These are phyloP conservation scores for Muntiacus reevesi DNA, from an alignment of 2,113 vertebrate species.

Conservation along the genomic window DNA sequence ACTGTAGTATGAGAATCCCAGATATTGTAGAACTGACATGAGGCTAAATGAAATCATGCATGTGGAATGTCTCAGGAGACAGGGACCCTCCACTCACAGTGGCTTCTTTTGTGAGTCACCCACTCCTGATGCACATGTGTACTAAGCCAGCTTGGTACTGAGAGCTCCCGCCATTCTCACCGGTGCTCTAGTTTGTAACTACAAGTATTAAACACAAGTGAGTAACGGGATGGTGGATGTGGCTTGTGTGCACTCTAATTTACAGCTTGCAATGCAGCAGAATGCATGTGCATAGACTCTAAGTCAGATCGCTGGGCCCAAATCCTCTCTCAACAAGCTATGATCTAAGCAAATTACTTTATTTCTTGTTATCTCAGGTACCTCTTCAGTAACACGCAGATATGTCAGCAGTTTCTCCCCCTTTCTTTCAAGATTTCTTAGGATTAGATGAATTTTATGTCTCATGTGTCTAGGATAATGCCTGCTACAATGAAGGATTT, in stretches of 20 bases:
- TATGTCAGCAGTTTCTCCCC: background rate
- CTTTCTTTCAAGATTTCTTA: background rate
- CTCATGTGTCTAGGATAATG: background rate
- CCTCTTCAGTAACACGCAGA: background rate
- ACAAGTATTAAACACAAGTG: background rate
- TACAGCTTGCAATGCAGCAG: background rate
- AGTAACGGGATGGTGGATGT: background rate
- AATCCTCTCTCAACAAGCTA: background rate
- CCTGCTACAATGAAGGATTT: background rate
- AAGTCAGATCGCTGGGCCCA: background rate
- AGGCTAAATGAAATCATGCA: background rate
- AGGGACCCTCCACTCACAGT: background rate
- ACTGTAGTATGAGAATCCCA: background rate
- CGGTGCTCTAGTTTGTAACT: background rate
- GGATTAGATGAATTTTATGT: background rate
- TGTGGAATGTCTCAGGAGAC: background rate
- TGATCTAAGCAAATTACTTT: background rate
- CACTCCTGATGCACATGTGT: background rate
- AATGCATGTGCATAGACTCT: background rate
- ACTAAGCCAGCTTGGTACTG: background rate
- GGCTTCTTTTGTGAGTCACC: background rate
- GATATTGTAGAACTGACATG: background rate
- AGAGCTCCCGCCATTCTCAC: background rate
- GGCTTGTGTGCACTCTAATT: background rate
- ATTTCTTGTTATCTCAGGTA: background rate